Evolutionary conservation across 2,113 vertebrate genomes (phyloP).

Genomic region (Gopherus flavomarginatus): DNA sequence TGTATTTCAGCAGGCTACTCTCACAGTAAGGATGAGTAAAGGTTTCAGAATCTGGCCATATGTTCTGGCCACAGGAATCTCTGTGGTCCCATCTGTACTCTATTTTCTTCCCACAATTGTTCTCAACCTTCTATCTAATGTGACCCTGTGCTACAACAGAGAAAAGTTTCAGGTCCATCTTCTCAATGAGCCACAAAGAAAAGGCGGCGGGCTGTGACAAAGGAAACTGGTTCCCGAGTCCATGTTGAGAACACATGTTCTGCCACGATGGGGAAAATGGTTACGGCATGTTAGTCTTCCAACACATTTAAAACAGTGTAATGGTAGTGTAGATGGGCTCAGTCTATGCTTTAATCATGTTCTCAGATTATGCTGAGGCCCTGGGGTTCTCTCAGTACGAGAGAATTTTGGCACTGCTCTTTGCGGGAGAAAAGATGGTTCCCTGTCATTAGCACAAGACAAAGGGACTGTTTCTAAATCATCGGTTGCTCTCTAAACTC

Average conservation of each 20-base stretch:
- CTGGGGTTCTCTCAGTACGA: neutral
- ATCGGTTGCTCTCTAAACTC: neutral
- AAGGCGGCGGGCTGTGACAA: neutral
- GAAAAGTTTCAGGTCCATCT: neutral
- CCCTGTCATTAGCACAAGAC: neutral
- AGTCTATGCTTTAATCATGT: neutral
- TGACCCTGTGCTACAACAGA: neutral
- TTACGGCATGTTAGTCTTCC: neutral
- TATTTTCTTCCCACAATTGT: neutral
- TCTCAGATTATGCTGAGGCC: accelerated
- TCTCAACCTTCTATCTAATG: neutral
- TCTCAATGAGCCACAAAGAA: neutral
- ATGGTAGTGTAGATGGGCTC: neutral
- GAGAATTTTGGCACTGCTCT: neutral
- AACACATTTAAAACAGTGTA: neutral
- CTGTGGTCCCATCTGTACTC: neutral
- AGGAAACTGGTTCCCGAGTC: too few species aligned
- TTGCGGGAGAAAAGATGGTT: neutral
- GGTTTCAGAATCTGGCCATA: neutral
- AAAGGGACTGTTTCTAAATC: neutral
- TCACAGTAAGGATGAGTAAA: neutral
- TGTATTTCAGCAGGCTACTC: neutral
- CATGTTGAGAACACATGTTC: neutral
- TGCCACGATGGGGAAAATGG: neutral
- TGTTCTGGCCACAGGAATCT: neutral